phyloP scores from a whole-genome alignment of 2,797 vertebrate species.

The Mormyrops attenuatus region DNA sequence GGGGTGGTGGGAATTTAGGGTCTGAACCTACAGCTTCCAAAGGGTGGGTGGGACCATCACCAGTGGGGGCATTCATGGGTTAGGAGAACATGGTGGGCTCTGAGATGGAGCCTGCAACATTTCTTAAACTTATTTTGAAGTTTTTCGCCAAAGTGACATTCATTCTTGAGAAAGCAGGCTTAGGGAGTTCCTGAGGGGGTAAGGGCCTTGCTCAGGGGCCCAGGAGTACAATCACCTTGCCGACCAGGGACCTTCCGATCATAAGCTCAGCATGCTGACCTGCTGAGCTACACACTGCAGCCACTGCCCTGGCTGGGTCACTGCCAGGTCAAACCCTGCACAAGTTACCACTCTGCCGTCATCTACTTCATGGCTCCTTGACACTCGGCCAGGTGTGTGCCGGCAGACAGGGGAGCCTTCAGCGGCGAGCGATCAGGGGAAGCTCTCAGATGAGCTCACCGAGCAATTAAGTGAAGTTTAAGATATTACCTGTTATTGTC shows the following conservation, averaged over 20 bases:
- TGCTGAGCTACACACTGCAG: not conserved
- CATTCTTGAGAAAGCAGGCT: not conserved
- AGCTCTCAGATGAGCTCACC: not conserved
- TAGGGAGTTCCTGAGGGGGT: not conserved
- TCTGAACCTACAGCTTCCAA: not conserved
- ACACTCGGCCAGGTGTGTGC: not conserved
- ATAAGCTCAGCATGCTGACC: not conserved
- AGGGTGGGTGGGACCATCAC: not conserved
- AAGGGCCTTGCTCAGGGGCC: not conserved
- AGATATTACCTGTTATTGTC: not conserved
- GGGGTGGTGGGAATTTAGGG: not conserved
- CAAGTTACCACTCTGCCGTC: not conserved
- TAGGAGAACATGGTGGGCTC: not conserved
- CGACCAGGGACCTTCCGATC: not conserved
- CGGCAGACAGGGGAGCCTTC: not conserved
- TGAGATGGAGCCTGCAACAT: not conserved
- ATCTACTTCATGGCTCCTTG: not conserved
- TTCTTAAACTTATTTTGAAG: not conserved
- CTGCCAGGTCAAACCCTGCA: not conserved
- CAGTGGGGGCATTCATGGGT: not conserved
- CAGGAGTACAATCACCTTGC: not conserved
- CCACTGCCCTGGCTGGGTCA: not conserved
- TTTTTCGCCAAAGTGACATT: not conserved
- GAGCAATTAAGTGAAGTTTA: not conserved
- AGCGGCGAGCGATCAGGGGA: not conserved